Base-by-base conservation (phyloP, 2,888 invertebrate species). In the Sympetrum striolatum region DNA sequence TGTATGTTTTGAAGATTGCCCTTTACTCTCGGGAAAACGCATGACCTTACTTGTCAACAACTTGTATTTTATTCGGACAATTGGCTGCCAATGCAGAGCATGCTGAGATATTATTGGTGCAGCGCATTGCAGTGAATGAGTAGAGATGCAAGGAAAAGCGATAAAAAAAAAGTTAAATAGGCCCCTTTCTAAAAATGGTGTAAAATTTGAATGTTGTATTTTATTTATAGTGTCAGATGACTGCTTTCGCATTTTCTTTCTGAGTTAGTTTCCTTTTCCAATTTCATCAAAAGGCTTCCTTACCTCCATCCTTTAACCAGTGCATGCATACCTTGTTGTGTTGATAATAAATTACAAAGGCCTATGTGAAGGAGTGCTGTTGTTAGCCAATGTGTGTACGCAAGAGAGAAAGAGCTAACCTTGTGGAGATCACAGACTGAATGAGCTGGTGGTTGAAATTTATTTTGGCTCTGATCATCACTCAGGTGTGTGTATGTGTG, bases 341-440 rank as follows among this genome's bases (percentile, higher is more conserved):
- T 86, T 64, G 86, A 86, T 86, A 86, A 86, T 86, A 86, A 86
- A 60, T 86, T 86, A 60, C 48, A 86, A 86, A 86, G 86, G 86
- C 86, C 86, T 86, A 86, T 86, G 86, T 64, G 86, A 86, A 60
- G 86, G 86, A 86, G 86, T 86, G 86, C 86, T 86, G 86, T 86
- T 86, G 60, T 86, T 86, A 60, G 86, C 60, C 37, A 60, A 14
- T 86, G 37, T 25, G 60, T 86, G 86, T 86, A 60, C 37, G 86
- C 60, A n/a, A 35, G 35, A 37, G 31, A 53, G 82, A 58, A 35
- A 35, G 86, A 86, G 86, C 86, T 86, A 86, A 86, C 86, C 86
- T 60, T 86, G 86, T 64, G 58, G 86, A 86, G 86, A 86, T 86
- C 37, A 86, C 86, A 86, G 86, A 86, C 86, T 86, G 86, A 86